phyloP scores from a whole-genome alignment of 2,113 vertebrate genomes.

The Platichthys flesus region DNA sequence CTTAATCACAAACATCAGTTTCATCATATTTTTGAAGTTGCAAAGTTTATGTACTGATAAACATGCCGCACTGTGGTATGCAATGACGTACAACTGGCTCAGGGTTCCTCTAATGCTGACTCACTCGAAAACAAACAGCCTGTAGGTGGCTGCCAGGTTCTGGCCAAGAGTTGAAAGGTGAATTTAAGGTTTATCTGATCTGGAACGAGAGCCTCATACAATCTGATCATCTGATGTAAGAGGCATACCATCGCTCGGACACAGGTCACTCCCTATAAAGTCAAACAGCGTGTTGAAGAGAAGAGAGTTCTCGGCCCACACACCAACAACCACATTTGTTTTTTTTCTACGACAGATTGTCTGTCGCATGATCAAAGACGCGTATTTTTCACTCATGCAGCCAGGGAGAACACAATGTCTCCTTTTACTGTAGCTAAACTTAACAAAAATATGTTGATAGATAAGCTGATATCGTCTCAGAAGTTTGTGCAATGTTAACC shows the following conservation, averaged over 20 bases:
- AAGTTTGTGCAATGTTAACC: slow-evolving; percentile 10
- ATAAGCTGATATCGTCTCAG: slow-evolving; percentile 1
- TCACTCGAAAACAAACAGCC: slow-evolving; percentile 33
- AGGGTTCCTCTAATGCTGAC: slow-evolving; percentile 26
- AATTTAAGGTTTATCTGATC: slow-evolving; percentile 60
- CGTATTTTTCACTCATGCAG: slow-evolving; percentile 16
- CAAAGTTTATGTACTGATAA: slow-evolving; percentile 49
- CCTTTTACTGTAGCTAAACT: slow-evolving; percentile 11
- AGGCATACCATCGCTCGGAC: slow-evolving; percentile 45
- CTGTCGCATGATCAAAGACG: slow-evolving; percentile 49
- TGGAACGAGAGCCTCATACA: slow-evolving; percentile 43
- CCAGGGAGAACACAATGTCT: slow-evolving; percentile 1
- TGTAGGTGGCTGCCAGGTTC: slow-evolving; percentile 16
- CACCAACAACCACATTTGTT: slow-evolving; percentile 63
- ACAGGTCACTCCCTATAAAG: slow-evolving; percentile 43
- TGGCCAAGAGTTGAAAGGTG: slow-evolving; percentile 40
- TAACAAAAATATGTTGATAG: slow-evolving; percentile 17
- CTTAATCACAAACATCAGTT: slow-evolving; percentile 45
- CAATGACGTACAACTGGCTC: slow-evolving; percentile 32
- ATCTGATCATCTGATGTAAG: slow-evolving; percentile 62
- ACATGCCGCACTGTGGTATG: slow-evolving; percentile 8
- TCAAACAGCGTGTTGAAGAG: background rate
- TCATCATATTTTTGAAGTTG: slow-evolving; percentile 28
- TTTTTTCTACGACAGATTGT: slow-evolving; percentile 3
- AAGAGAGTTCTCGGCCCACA: slow-evolving; percentile 48